Conservation (phyloP, 2,888 invertebrate genomes). For the Microctonus hyperodae region DNA sequence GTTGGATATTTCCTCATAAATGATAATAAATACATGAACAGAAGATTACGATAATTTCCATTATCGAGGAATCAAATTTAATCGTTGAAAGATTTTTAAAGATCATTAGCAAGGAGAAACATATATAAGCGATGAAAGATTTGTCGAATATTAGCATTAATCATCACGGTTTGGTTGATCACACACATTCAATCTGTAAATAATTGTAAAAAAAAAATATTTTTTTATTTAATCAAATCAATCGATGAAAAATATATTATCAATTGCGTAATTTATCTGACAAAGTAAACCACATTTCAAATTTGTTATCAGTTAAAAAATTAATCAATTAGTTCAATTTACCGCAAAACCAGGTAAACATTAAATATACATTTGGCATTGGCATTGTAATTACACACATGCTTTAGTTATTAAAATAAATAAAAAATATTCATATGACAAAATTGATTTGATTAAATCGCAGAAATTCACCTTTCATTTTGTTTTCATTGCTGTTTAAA, state of each 20-base stretch:
- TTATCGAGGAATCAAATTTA: constrained; percentile 14
- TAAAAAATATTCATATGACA: too few relatives aligned
- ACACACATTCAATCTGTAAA: not conserved
- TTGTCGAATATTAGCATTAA: not conserved
- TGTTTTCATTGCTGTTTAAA: too few relatives aligned
- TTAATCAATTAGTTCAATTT: not conserved
- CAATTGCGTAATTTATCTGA: not conserved
- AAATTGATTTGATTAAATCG: not conserved
- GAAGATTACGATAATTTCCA: constrained; percentile 35
- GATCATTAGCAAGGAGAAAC: not conserved
- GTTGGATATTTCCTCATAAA: constrained; percentile 14
- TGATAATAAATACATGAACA: constrained; percentile 24
- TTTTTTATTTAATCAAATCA: not conserved
- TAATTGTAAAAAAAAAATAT: not conserved
- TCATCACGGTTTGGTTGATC: not conserved
- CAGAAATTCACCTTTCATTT: too few relatives aligned
- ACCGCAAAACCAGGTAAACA: not conserved
- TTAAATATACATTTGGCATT: not conserved
- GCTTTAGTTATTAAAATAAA: not conserved
- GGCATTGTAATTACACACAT: not conserved
- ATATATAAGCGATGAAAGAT: not conserved
- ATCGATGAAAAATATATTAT: not conserved
- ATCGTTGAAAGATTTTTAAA: constrained; percentile 22
- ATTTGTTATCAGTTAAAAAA: not conserved
- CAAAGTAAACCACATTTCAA: not conserved